A percentile compares a stretch with the other conserved stretches of the same genome.
phyloP scores from a whole-genome alignment of 2,888 invertebrate species.

The Platycnemis pennipes region DNA sequence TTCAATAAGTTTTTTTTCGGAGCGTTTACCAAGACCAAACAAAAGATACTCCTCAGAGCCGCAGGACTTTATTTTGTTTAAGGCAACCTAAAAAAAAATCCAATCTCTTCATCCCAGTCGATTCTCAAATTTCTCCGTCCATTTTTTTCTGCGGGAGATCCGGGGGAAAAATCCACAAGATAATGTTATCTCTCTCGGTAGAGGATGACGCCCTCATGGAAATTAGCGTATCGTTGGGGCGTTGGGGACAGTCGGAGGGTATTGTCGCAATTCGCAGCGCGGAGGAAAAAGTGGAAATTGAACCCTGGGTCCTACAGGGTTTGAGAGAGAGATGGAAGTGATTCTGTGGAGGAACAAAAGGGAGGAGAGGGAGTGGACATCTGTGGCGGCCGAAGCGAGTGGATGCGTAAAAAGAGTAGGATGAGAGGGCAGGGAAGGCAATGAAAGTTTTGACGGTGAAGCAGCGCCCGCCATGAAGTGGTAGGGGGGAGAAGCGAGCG shows the following conservation, averaged over 20 bases:
- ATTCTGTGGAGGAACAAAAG: neutral
- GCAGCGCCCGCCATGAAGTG: neutral
- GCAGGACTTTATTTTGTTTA: neutral
- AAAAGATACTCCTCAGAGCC: neutral
- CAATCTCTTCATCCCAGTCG: neutral
- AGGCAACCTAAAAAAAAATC: neutral
- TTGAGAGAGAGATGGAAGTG: neutral
- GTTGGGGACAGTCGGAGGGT: neutral
- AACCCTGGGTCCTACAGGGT: no score
- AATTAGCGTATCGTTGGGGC: constrained; percentile 37
- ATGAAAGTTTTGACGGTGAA: neutral
- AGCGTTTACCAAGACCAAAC: neutral
- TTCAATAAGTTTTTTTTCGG: neutral
- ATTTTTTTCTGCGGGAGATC: neutral
- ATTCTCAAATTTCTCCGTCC: neutral
- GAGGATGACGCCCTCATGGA: constrained; percentile 44
- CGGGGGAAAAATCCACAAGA: constrained; percentile 31
- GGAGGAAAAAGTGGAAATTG: no score
- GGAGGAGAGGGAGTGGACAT: neutral
- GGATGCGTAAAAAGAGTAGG: neutral
- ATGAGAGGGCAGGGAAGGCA: neutral
- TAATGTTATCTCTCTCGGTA: constrained; percentile 16
- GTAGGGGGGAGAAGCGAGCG: neutral
- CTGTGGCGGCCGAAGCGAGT: neutral
- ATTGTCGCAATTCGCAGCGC: no score